Base-by-base conservation (phyloP, 2,797 vertebrate species). In the Babyrousa celebensis region DNA sequence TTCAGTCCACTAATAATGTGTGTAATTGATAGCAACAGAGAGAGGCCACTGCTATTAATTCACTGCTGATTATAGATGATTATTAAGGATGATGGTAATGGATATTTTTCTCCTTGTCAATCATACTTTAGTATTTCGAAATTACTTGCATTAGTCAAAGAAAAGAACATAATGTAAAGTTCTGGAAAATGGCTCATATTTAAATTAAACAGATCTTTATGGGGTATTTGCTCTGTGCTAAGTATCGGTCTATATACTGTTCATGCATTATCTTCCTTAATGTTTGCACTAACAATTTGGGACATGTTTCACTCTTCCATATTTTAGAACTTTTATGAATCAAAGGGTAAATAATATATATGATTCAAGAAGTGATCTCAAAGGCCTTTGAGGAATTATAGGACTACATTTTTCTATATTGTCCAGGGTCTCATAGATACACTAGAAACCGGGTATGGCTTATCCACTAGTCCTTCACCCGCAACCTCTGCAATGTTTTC, bases 91-190 rank as follows among this genome's bases (percentile, higher is more conserved):
- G 89, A 92, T 27, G 10, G 68, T 65, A 32, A 75, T 85, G 60
- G 32, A 48, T 54, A 83, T 62, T 72, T 78, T 80, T 88, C 98
- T 98, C 97, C 97, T 98, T 98, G 98, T 98, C 99, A 99, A 98
- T 99, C 98, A 99, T 98, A 96, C 23, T 63, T 17, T 70, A 32
- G 14, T 36, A 95, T 89, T 89, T 94, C 62, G 56, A 89, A 95
- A 91, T 93, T 91, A 89, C 29, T 89, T 79, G 60, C 71, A 91
- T 65, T 77, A 87, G 32, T 78, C 92, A 68, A 94, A 29, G 32
- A 75, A 95, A 96, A 83, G 7, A 89, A 80, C 25, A 90, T 12
- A 92, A 29, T 88, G 32, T 70, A 89, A 91, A 96, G 12, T 67
- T 85, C 52, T 83, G 86, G 54, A 95, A 80, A 65, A 43, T 79